These are phyloP conservation scores for Atta texana DNA, from an alignment of 1,140 invertebrate genomes.

Conservation along the genomic window DNA sequence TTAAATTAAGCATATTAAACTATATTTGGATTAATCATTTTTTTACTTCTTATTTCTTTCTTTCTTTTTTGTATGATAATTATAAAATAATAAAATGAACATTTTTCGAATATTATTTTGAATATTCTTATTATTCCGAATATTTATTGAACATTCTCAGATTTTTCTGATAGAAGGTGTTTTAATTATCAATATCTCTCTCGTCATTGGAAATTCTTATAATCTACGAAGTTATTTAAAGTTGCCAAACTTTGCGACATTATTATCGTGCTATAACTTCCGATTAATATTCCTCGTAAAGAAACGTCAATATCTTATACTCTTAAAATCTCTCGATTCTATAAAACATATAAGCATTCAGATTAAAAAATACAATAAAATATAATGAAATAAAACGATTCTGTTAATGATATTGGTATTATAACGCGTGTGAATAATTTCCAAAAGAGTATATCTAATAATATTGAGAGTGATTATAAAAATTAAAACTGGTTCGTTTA, in stretches of 20 bases:
- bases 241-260: slow-evolving; percentile 47
- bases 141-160: slow-evolving; percentile 3
- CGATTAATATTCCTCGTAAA: slow-evolving; percentile 48
- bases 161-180: slow-evolving; percentile 21
- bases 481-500: background rate
- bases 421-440: background rate
- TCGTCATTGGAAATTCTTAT: slow-evolving; percentile 33
- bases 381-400: background rate
- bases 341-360: background rate
- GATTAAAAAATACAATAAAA: background rate
- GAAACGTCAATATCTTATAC: background rate
- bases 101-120: background rate
- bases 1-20: background rate
- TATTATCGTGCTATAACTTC: slow-evolving; percentile 56
- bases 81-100: background rate
- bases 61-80: background rate
- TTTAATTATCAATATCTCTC: slow-evolving; percentile 37
- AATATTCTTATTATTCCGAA: slow-evolving; percentile 12
- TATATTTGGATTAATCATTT: background rate
- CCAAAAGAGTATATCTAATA: background rate
- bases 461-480: background rate
- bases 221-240: slow-evolving; percentile 52
- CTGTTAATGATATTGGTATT: background rate
- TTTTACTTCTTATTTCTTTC: background rate
- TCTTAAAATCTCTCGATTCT: background rate